phyloP scores from a whole-genome alignment of 2,113 vertebrate species.

The Arenaria interpres region DNA sequence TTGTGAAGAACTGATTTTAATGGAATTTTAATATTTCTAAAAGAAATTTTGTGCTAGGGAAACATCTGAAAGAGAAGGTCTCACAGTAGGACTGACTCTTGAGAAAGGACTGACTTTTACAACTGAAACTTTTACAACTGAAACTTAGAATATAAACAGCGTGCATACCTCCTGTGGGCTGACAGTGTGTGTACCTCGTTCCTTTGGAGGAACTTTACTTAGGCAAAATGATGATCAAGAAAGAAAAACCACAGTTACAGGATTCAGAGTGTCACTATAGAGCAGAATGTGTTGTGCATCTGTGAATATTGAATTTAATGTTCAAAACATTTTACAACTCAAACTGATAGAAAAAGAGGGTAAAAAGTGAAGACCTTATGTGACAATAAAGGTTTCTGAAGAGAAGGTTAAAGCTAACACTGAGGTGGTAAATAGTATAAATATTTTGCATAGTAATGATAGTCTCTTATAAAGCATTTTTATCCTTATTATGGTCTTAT shows the following conservation, averaged over 20 bases:
- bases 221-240: not conserved
- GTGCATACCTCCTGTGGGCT: fast-evolving
- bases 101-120: not conserved
- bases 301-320: not conserved
- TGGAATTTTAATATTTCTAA: not conserved
- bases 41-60: not conserved
- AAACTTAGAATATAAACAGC: not conserved
- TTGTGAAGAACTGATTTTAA: not conserved
- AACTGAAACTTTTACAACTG: not conserved
- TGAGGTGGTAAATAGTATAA: not conserved
- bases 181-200: not conserved
- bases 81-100: not conserved
- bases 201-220: not conserved
- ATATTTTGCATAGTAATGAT: not conserved
- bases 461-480: not conserved
- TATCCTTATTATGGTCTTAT: not conserved
- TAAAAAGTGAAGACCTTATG: not conserved
- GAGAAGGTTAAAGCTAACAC: not conserved
- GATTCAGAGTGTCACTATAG: not conserved
- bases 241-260: not conserved
- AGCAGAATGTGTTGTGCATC: not conserved
- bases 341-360: not conserved
- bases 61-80: not conserved
- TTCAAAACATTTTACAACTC: not conserved
- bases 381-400: not conserved